Evolutionary conservation across 2,797 vertebrate genomes (phyloP), one percentile per base, ranked within the genome.

Genomic region (Chaenodraco wilsoni): DNA sequence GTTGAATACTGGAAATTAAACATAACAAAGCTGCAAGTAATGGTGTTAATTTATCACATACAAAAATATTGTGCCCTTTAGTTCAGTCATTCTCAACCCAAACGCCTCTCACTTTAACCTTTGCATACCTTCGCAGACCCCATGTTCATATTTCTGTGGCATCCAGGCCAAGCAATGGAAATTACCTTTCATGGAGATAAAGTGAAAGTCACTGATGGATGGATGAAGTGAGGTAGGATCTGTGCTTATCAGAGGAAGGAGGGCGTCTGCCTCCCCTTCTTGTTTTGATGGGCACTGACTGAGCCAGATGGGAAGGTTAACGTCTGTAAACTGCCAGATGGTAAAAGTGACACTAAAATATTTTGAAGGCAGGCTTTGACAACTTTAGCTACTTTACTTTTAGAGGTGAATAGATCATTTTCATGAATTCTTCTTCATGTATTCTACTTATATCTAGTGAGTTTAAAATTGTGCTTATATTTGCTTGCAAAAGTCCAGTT

Each of bases 201-300:
- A 85, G 79, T 49, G 65, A 69, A 76, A 85, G 81, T 79, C 79
- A 81, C 75, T 89, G 75, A 78, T 78, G 84, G 89, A 91, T 90
- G 82, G 83, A 90, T 90, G 81, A 74, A 71, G 89, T 89, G 88
- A 90, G 87, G 90, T 87, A 87, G 85, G 79, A 89, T 80, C 78
- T 74, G 75, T 73, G 74, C 62, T 85, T 86, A 89, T 88, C 84
- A 48, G 72, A 68, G 72, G 54, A 72, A 72, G 55, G 65, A 60
- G 66, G 70, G 73, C 44, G 3, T 74, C 48, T 56, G n/a, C 69
- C 81, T 77, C 69, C 76, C 31, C 69, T 62, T 40, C 57, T 64
- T 81, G 71, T 78, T 78, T 76, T 74, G 67, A 86, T 65, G 81
- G 44, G 44, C 63, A 67, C 70, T 55, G 80, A 61, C 56, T 40